These are phyloP conservation scores for Eurois occulta DNA, from an alignment of 2,888 invertebrate genomes.

Conservation along the genomic window DNA sequence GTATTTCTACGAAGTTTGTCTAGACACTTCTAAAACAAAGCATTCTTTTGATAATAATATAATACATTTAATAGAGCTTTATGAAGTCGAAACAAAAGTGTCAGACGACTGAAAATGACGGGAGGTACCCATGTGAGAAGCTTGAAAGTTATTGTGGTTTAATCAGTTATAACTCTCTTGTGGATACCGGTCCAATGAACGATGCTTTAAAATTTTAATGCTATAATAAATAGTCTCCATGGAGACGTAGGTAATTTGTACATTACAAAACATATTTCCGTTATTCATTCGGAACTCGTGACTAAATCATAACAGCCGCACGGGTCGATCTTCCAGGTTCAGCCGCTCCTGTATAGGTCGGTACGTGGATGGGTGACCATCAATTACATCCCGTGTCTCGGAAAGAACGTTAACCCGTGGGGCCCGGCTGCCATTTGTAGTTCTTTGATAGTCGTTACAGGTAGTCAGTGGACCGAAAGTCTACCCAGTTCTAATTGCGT, in stretches of 20 bases:
- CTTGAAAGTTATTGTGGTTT: conserved; percentile 21
- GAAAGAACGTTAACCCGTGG: too few relatives aligned
- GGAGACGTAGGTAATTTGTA: neutral
- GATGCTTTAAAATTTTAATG: conserved; percentile 25
- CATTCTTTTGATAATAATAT: neutral
- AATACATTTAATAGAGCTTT: neutral
- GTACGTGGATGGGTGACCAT: too few relatives aligned
- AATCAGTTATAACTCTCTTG: conserved; percentile 23
- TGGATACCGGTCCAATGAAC: conserved; percentile 5
- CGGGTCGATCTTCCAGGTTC: neutral
- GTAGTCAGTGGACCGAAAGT: too few relatives aligned
- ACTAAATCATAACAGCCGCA: neutral
- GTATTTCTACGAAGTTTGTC: neutral
- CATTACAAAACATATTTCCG: neutral
- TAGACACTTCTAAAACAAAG: neutral
- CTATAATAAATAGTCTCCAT: conserved; percentile 15
- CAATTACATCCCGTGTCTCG: too few relatives aligned
- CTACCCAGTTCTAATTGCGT: too few relatives aligned
- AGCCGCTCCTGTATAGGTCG: too few relatives aligned
- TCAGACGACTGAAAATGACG: neutral
- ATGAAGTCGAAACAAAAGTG: neutral
- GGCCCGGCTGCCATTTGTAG: too few relatives aligned
- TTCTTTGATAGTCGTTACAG: too few relatives aligned
- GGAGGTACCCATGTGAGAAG: neutral
- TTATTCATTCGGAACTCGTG: neutral